Evolutionary conservation across 2,888 invertebrate genomes (phyloP).

Genomic region (Priocnemis perturbator): DNA sequence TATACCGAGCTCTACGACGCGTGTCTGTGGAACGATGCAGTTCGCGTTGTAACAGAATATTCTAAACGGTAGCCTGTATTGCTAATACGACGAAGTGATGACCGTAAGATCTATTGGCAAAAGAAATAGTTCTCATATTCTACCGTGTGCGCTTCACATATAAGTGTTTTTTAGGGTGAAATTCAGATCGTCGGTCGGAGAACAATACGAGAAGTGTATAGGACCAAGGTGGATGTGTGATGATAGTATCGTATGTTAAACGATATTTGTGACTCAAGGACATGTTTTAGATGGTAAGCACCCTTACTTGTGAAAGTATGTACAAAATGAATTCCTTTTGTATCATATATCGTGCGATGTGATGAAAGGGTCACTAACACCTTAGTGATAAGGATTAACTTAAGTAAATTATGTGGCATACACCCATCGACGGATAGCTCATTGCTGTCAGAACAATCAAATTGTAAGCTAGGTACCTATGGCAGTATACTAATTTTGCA

Average conservation of each 20-base stretch:
- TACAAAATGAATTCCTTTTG: constrained; percentile 64
- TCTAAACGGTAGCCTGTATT: no score
- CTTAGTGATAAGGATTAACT: constrained; percentile 37
- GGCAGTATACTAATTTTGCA: constrained; percentile 33
- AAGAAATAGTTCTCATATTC: no score
- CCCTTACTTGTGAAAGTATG: constrained; percentile 55
- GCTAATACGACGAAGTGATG: no score
- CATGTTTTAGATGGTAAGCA: constrained; percentile 28
- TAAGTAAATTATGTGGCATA: constrained; percentile 55
- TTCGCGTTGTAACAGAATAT: no score
- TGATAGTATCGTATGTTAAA: constrained; percentile 20
- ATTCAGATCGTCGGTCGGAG: not conserved
- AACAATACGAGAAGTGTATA: not conserved
- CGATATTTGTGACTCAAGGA: constrained; percentile 28
- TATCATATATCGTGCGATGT: constrained; percentile 56
- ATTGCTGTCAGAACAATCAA: constrained; percentile 45
- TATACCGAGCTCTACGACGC: constrained; percentile 16
- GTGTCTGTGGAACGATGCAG: constrained; percentile 12
- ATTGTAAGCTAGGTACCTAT: constrained; percentile 37
- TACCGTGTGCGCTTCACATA: not conserved
- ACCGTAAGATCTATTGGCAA: no score
- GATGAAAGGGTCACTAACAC: constrained; percentile 36
- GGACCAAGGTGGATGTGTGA: not conserved
- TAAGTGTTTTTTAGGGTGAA: constrained; percentile 1
- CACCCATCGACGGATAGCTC: constrained; percentile 43